Conservation (phyloP, 2,888 invertebrate species). For the Pseudococcus jackbeardsleyi region DNA sequence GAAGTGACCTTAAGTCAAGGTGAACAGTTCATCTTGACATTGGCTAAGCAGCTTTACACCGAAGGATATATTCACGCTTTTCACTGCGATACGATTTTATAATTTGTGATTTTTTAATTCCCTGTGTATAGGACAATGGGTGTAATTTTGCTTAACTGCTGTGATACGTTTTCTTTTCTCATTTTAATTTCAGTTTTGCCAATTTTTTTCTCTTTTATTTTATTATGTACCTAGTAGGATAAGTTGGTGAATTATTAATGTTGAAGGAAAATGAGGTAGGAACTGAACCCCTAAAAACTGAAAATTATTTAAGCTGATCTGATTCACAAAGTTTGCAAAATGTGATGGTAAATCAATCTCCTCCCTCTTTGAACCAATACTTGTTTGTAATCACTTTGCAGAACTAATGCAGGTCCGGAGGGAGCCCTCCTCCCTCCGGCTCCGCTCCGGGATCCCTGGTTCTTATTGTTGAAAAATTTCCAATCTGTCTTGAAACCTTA, state of each 20-base stretch:
- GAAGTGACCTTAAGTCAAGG: conserved; percentile 74
- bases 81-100: conserved; percentile 32
- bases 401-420: no score
- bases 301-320: no score
- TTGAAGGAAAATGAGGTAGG: not conserved
- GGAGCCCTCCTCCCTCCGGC: no score
- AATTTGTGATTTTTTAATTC: not conserved
- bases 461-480: no score
- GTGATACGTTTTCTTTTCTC: conserved; percentile 40
- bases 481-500: no score
- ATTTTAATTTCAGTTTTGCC: not conserved
- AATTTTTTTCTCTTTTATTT: not conserved
- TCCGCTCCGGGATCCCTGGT: no score
- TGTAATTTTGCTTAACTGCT: conserved; percentile 38
- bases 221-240: not conserved
- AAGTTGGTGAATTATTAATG: not conserved
- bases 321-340: no score
- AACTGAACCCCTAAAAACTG: no score
- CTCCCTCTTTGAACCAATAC: no score
- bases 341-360: no score
- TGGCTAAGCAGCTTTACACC: conserved; percentile 73
- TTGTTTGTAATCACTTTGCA: no score
- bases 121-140: not conserved
- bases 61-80: conserved; percentile 67
- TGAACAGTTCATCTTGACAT: conserved; percentile 71